Evolutionary conservation across 2,888 invertebrate species (phyloP), one percentile per base, ranked within the genome.

Genomic region (Peribatodes rhomboidaria): DNA sequence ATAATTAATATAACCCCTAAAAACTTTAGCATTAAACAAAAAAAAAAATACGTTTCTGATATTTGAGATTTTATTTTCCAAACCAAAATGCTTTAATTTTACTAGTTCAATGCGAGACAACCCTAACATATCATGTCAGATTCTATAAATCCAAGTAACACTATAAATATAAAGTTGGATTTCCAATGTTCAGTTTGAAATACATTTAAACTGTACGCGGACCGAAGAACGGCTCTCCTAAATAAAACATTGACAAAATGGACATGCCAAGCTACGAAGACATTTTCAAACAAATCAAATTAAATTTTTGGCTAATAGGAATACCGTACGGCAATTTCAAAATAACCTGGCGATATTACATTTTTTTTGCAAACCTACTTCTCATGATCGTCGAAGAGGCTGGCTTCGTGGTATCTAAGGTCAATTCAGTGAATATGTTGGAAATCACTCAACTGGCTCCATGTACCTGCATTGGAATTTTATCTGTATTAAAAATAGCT

Each of bases 391-490:
- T 72, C 1, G 78, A 70, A 7, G 89, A 90, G 72, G 1, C 69
- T 1, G 59, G 71, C 1, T 89, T 83, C 64, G 79, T 89, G 18
- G 66, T 80, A 13, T 84, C 83, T 1, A 85, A 74, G 68, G 82
- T 85, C 67, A 84, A 87, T 0, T 68, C 81, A 0, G 86, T 86
- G 46, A 87, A 88, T 67, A 77, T 90, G 27, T 70, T 90, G 0
- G 83, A 86, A 37, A 65, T 90, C 7, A 88, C 89, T 1, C 79
- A 87, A 59, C 66, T 89, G 27, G 83, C 83, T 0, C 89, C 90
- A 0, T 89, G 88, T 46, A 61, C 75, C 4, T 82, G 82, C 52
- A 75, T 83, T 0, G 90, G 89, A 0, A 6, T 80, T 13, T 64
- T 89, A 42, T 81, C 89, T 0, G 1, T 65, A 7, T 59, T 85